phyloP scores from a whole-genome alignment of 2,113 vertebrate genomes.

The Cettia cetti region DNA sequence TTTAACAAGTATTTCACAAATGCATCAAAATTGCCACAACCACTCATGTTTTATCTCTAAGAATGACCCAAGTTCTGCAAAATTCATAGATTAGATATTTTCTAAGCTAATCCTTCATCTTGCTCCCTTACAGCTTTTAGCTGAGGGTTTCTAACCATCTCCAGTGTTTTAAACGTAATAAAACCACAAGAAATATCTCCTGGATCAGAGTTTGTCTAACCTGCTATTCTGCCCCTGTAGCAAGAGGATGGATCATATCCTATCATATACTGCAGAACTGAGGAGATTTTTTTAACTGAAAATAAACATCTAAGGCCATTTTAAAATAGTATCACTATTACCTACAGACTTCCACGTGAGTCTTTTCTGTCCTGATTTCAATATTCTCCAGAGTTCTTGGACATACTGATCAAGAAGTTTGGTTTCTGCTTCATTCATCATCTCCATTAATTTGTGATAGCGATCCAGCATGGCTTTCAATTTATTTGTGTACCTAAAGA shows the following conservation, averaged over 20 bases:
- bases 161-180: background rate
- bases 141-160: background rate
- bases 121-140: background rate
- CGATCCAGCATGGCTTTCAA: constrained; percentile 73
- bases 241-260: background rate
- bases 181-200: background rate
- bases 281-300: background rate
- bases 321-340: background rate
- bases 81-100: background rate
- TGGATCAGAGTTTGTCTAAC: background rate
- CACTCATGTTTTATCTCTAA: background rate
- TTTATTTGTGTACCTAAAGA: constrained; percentile 71
- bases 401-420: constrained; percentile 78
- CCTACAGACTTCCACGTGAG: constrained; percentile 89
- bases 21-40: background rate
- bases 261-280: background rate
- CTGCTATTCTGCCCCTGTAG: background rate
- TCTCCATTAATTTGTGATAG: constrained; percentile 75
- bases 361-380: constrained; percentile 78
- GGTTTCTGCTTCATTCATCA: constrained; percentile 75
- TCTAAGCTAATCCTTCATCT: background rate
- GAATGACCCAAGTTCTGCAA: background rate
- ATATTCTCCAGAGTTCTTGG: constrained; percentile 66
- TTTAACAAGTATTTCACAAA: background rate
- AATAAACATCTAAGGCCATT: background rate